Evolutionary conservation across 37 sponge, comb jelly and placozoan species (phyloP).

Genomic region (Diacarnus erythraeanus): DNA sequence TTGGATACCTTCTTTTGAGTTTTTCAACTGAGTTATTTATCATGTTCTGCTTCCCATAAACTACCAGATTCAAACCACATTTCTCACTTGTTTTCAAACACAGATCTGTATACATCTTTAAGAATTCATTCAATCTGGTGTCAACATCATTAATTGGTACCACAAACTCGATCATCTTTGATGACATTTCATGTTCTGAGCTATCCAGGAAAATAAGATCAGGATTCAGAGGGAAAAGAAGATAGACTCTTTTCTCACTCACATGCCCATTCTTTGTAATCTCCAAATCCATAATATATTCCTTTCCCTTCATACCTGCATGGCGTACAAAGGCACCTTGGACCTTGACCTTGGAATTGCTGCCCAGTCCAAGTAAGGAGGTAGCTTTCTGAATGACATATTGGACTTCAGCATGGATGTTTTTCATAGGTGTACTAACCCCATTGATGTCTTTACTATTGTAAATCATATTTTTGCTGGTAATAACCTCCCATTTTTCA

Average conservation of each 20-base stretch:
- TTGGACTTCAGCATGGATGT: not conserved
- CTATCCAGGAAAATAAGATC: not conserved
- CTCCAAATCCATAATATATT: constrained; percentile 41
- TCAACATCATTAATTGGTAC: constrained; percentile 54
- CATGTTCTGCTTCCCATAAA: constrained; percentile 51
- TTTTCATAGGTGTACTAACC: not conserved
- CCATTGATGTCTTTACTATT: not conserved
- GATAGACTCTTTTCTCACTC: not conserved
- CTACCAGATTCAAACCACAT: constrained; percentile 34
- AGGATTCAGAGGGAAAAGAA: not conserved
- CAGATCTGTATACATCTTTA: constrained; percentile 47
- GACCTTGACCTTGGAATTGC: constrained; percentile 7
- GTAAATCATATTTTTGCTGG: not conserved
- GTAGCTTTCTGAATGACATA: not conserved
- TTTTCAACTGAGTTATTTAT: constrained; percentile 5
- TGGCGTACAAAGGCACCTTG: constrained; percentile 27
- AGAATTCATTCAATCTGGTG: constrained; percentile 37
- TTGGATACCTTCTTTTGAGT: constrained; percentile 20
- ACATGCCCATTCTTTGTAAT: not conserved
- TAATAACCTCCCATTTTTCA: not conserved
- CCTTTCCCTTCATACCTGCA: constrained; percentile 16
- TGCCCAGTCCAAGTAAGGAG: not conserved
- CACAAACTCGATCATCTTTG: constrained; percentile 25
- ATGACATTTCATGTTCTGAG: not conserved
- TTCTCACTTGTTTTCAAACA: constrained; percentile 24